A percentile compares a stretch with the other conserved stretches of the same genome.
These are phyloP conservation scores for Rhopalosiphum nymphaeae DNA, from an alignment of 2,888 invertebrate species.

Conservation along the genomic window DNA sequence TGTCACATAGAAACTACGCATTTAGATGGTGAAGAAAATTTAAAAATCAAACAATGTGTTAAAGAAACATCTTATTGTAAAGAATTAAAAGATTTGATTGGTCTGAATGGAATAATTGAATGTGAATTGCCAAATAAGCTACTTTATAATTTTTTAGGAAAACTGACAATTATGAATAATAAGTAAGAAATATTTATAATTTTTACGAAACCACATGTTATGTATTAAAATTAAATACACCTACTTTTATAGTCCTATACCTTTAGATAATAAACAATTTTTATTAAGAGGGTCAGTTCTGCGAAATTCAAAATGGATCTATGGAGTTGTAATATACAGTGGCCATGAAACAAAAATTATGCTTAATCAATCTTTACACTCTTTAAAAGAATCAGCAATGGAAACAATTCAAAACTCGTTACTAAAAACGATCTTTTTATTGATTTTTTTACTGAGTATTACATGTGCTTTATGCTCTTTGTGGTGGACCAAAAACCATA, in stretches of 20 bases:
- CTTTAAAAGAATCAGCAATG: conserved; percentile 62
- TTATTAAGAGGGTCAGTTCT: conserved; percentile 62
- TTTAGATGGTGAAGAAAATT: conserved; percentile 65
- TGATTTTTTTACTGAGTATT: background rate
- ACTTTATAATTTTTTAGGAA: conserved; percentile 61
- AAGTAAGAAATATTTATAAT: conserved; percentile 17
- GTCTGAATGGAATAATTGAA: conserved; percentile 56
- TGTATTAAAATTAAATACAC: background rate
- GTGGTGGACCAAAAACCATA: conserved; percentile 82
- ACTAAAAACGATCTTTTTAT: background rate
- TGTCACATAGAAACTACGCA: conserved; percentile 62
- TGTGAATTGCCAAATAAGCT: conserved; percentile 65
- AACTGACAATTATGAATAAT: conserved; percentile 2
- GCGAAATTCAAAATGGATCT: conserved; percentile 64
- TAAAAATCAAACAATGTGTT: conserved; percentile 55
- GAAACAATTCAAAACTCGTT: conserved; percentile 22
- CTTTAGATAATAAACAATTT: conserved; percentile 47
- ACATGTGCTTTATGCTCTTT: conserved; percentile 86
- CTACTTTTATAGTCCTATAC: conserved; percentile 37
- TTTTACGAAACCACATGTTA: background rate
- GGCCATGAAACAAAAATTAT: conserved; percentile 66
- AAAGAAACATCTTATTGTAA: conserved; percentile 56
- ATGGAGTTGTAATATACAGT: conserved; percentile 63
- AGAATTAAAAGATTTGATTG: background rate
- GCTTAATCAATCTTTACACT: conserved; percentile 34